These are phyloP conservation scores for Camponotus vicinus DNA, from an alignment of 1,140 invertebrate genomes.

Conservation along the genomic window DNA sequence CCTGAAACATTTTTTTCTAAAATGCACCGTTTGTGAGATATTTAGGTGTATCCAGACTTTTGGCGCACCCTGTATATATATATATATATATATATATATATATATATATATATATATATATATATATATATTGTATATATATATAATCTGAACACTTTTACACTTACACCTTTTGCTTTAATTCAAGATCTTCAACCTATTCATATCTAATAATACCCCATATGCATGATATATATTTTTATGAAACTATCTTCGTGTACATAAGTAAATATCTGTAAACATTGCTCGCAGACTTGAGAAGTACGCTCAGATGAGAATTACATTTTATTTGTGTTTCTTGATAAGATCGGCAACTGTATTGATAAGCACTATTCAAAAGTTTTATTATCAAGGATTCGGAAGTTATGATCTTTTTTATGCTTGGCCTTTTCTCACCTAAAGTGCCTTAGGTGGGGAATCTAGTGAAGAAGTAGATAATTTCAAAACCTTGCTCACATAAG, in stretches of 20 bases:
- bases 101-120: neutral
- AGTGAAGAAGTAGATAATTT: no score
- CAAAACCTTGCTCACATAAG: neutral
- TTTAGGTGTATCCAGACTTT: no score
- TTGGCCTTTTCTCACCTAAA: no score
- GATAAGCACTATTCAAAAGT: conserved; percentile 36
- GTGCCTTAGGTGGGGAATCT: no score
- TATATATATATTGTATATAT: no score
- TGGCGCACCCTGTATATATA: no score
- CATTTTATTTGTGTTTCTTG: conserved; percentile 32
- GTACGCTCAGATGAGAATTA: conserved; percentile 23
- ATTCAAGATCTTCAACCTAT: neutral
- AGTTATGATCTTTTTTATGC: no score
- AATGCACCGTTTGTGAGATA: no score
- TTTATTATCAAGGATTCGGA: neutral
- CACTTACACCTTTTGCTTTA: neutral
- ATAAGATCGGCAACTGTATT: conserved; percentile 51
- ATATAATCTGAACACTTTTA: conserved; percentile 17
- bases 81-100: no score
- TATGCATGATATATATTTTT: neutral
- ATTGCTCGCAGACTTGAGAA: neutral
- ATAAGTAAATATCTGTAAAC: conserved; percentile 26
- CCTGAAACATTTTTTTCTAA: no score
- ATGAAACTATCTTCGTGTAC: neutral
- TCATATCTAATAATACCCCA: neutral